Evolutionary conservation across 2,888 invertebrate species (phyloP).

Genomic region (Nematopogon swammerdamellus): DNA sequence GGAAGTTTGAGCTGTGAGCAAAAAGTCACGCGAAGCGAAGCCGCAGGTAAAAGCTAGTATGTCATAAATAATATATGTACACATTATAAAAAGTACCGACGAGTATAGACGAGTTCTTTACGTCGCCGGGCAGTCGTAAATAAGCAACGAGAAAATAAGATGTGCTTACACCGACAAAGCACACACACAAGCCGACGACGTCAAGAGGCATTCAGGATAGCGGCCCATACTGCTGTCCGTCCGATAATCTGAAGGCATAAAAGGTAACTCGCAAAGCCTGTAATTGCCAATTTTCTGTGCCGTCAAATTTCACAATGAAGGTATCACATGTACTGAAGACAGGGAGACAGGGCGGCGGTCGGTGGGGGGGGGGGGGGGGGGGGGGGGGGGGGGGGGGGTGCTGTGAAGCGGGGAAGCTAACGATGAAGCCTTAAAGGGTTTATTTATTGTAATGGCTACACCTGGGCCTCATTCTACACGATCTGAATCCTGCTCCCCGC

Average conservation of each 20-base stretch:
- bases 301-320: not conserved
- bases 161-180: no score
- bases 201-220: no score
- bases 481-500: not conserved
- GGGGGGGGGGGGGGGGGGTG: not conserved
- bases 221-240: not conserved
- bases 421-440: not conserved
- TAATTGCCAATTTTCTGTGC: not conserved
- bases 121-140: no score
- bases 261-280: not conserved
- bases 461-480: not conserved
- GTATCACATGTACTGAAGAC: not conserved
- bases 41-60: no score
- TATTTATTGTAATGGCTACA: not conserved
- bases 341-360: not conserved
- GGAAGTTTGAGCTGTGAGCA: no score
- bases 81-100: no score
- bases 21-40: no score
- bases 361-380: not conserved
- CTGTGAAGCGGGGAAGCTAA: not conserved
- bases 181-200: no score
- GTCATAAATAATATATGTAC: no score
- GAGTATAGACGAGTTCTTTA: no score
- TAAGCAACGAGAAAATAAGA: no score
- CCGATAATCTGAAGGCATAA: not conserved